Evolutionary conservation across 2,113 vertebrate genomes (phyloP).

Genomic region (Microcebus ravelobensis): DNA sequence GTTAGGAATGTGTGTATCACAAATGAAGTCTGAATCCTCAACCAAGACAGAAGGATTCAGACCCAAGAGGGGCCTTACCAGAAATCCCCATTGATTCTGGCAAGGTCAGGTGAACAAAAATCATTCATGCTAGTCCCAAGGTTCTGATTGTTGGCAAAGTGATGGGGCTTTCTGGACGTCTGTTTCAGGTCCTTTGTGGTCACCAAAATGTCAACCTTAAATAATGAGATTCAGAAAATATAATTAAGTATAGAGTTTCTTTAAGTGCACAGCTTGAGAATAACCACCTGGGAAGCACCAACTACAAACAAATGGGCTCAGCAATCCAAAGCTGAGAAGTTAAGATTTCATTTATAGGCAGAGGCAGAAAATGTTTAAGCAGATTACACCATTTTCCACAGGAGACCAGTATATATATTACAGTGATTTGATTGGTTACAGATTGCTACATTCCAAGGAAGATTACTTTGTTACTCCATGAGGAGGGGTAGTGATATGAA

Average conservation of each 20-base stretch:
- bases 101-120: not conserved
- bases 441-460: not conserved
- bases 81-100: not conserved
- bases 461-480: not conserved
- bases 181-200: not conserved
- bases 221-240: not conserved
- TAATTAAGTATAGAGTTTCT: not conserved
- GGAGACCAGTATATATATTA: not conserved
- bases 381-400: not conserved
- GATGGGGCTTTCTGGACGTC: not conserved
- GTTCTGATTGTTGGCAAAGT: not conserved
- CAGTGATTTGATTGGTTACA: not conserved
- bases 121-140: not conserved
- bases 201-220: not conserved
- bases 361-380: not conserved
- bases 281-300: not conserved
- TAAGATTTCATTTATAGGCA: not conserved
- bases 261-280: not conserved
- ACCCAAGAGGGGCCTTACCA: not conserved
- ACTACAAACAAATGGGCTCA: not conserved
- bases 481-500: not conserved
- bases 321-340: not conserved
- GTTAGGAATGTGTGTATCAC: not conserved
- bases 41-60: not conserved
- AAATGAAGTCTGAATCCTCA: not conserved